Conservation (phyloP, 2,888 invertebrate species). For the Amiota communis region DNA sequence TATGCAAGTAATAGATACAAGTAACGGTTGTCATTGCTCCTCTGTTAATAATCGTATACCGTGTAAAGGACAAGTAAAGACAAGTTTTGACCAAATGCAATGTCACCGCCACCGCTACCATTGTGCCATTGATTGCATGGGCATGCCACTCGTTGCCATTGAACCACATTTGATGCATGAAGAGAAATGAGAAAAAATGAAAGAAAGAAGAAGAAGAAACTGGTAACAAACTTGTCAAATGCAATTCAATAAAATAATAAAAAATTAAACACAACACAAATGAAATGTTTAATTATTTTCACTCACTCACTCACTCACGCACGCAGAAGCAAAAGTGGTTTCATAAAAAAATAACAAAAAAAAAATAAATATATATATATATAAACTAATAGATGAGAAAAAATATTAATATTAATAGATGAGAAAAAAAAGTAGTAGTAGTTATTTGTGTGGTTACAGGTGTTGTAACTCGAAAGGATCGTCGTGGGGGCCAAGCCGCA, state of each 20-base stretch:
- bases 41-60: conserved; percentile 33
- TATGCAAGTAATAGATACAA: conserved; percentile 7
- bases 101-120: conserved; percentile 55
- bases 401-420: neutral
- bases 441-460: conserved; percentile 3
- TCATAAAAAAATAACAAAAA: no score
- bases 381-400: neutral
- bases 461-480: conserved; percentile 6
- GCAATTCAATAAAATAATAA: neutral
- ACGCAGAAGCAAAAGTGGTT: neutral
- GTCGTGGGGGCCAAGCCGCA: neutral
- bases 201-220: neutral
- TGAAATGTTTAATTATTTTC: conserved; percentile 10
- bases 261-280: neutral
- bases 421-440: neutral
- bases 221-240: neutral
- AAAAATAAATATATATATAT: no score
- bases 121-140: conserved; percentile 6
- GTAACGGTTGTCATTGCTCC: conserved; percentile 38
- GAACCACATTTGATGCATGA: conserved; percentile 61
- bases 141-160: conserved; percentile 51
- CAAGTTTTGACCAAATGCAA: conserved; percentile 55
- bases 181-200: conserved; percentile 63
- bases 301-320: conserved; percentile 9
- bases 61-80: conserved; percentile 52